Evolutionary conservation across 2,113 vertebrate genomes (phyloP), one percentile per base, ranked within the genome.

Genomic region (Cyprinodon variegatus): DNA sequence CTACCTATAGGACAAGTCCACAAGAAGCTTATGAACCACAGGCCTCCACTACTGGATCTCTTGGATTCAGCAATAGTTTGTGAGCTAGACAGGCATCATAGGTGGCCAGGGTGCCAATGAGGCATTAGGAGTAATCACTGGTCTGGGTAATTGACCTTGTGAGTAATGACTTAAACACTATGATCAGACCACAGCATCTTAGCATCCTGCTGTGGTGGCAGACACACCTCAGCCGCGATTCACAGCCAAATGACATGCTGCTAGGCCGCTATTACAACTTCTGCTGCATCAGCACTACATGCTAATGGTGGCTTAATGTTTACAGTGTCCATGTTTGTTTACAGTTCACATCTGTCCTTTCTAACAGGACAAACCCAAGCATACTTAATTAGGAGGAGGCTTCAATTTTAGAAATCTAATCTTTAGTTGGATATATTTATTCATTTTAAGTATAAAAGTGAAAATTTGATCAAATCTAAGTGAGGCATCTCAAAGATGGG

Each of bases 91-190:
- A 74, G 85, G 77, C n/a, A 40, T 84, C 78, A 72, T 77, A 76
- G 63, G 68, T 84, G 64, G 74, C 64, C 78, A 68, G 74, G 78
- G 73, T 83, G 79, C 79, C 78, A 78, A 53, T 81, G 77, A 70
- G 72, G 84, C 72, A 87, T 88, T 91, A 86, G 60, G 68, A 83
- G 74, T 90, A 90, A 92, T 89, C 83, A 90, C 79, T 81, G 83
- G 77, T 89, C 83, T 89, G 78, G 73, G 68, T 90, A 91, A 89
- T 85, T 92, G 89, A 82, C 87, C 84, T 75, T 82, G 36, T 89
- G 82, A 87, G 90, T 81, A 91, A 90, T 67, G 82, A 87, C 78
- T 90, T 92, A 91, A 93, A 90, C 72, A 93, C 89, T 89, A 88
- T 91, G 87, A 91, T 93, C 85, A 89, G 80, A 89, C 83, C 87